Base-by-base conservation (phyloP, 2,888 invertebrate genomes). In the Panorpa germanica region DNA sequence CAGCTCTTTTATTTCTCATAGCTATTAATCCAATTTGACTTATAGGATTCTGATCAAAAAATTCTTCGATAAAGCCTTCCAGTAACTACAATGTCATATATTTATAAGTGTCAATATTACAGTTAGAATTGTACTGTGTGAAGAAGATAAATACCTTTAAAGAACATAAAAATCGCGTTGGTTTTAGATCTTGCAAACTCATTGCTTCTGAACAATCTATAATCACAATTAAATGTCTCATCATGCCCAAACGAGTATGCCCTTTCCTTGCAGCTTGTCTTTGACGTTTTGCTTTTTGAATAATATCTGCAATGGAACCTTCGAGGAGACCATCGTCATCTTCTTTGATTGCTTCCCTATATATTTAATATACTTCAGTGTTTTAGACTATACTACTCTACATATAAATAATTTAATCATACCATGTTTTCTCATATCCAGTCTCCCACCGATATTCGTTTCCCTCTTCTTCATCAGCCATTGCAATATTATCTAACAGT, bases 21-120 rank as follows among this genome's bases (percentile, higher is more conserved):
- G 74, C 62, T 38, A 98, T 78, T 20, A 98, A 59, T 14, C 96
- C 96, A 38, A 99, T 59, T 54, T 99, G 98, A 48, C 95, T 93
- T 31, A 98, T 81, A 7, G 98, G 98, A 56, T 98, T 99, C 53
- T 95, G 91, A 54, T 96, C 95, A 53, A 96, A 95, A 50, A 85
- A 98, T 50, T 95, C 93, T 42, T 91, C 85, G 34, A 98, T 72
- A 52, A 96, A 99, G 38, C 74, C 70, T 55, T 91, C 85, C 35
- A 98, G 50, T 9, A 93, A 59, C 85, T 90, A 50, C 39, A 67
- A 60, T 38, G 38, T 39, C 35, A 38, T 31, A 31, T 27, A 31
- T 27, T 22, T 31, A 16, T 25, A 28, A 31, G 6, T 25, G 34
- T 20, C 14, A 16, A 22, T 25, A 23, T 32, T 19, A 29, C 30